Base-by-base conservation (phyloP, 2,113 vertebrate species). In the Vireo altiloquus region DNA sequence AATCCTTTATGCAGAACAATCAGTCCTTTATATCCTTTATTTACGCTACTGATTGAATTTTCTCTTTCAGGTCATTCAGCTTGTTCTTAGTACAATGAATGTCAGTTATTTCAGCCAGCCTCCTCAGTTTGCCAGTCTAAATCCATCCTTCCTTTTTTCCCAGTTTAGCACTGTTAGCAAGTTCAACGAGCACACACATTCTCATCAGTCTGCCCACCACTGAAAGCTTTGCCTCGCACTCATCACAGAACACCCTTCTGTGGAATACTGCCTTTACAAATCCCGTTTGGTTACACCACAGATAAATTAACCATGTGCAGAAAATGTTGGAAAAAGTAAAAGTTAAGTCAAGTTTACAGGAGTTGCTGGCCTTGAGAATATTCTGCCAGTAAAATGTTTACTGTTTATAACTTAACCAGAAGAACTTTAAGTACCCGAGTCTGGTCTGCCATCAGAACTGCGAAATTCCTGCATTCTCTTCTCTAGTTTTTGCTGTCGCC, bases 381-480 rank as follows among this genome's bases (percentile, higher is more conserved):
- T 20, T n/a, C 11, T 60, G 31, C 18, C 1, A 2, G 17, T 24
- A 35, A 57, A 33, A 17, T 11, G 21, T 13, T 81, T 33, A 69
- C 22, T 72, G 28, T 47, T 88, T 60, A 30, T 10, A 71, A 47
- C 25, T 57, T 61, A 39, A 61, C 2, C n/a, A 54, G 50, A 72
- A 81, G 24, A 72, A 28, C 23, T 42, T 2, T 0, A 56, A 15
- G n/a, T 70, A 99, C 99, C 99, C 15, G 99, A 99, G 88, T 99
- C 99, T 0, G 99, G 99, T 69, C 99, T 97, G 54, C 99, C 99
- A 40, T 99, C 99, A 4, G 98, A 98, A 96, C 99, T 99, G 75
- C 99, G 99, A 40, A 99, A 99, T 87, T 99, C 99, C 96, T 99
- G 99, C 99, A 99, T 99, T 90, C 99, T 98, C 94, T 98, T 99